phyloP scores from a whole-genome alignment of 2,888 invertebrate genomes.

The Gisinianus flammeolus region DNA sequence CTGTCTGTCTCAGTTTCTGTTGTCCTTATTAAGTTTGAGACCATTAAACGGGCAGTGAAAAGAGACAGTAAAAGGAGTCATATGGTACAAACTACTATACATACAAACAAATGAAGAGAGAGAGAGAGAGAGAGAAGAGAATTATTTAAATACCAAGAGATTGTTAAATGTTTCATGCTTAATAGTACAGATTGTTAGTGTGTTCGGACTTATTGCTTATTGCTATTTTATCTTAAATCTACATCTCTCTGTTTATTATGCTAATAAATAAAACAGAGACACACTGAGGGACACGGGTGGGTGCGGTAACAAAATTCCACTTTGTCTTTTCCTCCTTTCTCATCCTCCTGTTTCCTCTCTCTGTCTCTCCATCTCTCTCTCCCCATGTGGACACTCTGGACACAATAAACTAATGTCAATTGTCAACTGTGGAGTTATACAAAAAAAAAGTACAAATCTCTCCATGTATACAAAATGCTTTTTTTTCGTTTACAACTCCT shows the following conservation, averaged over 20 bases:
- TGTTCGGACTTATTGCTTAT: slow-evolving; percentile 5
- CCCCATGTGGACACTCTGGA: neutral
- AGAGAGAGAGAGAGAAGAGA: neutral
- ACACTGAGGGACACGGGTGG: slow-evolving; percentile 30
- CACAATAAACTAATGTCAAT: neutral
- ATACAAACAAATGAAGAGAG: neutral
- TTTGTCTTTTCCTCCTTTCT: slow-evolving; percentile 20
- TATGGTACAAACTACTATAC: neutral
- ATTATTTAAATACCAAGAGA: neutral
- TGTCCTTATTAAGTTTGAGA: neutral
- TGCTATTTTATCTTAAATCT: slow-evolving; percentile 36
- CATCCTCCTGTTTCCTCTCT: neutral
- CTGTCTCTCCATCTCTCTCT: neutral
- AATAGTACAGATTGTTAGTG: slow-evolving; percentile 15
- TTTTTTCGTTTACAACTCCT: neutral
- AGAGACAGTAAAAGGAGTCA: slow-evolving; percentile 2
- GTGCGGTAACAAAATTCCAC: slow-evolving; percentile 39
- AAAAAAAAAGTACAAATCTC: neutral
- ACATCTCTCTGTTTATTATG: slow-evolving; percentile 40
- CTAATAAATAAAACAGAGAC: slow-evolving; percentile 43
- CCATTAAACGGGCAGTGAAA: neutral
- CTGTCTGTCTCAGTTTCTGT: neutral
- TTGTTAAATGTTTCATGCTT: neutral
- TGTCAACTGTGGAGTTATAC: neutral
- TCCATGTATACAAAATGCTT: neutral